These are phyloP conservation scores for Caerostris extrusa DNA, from an alignment of 1,140 invertebrate genomes.

Conservation along the genomic window DNA sequence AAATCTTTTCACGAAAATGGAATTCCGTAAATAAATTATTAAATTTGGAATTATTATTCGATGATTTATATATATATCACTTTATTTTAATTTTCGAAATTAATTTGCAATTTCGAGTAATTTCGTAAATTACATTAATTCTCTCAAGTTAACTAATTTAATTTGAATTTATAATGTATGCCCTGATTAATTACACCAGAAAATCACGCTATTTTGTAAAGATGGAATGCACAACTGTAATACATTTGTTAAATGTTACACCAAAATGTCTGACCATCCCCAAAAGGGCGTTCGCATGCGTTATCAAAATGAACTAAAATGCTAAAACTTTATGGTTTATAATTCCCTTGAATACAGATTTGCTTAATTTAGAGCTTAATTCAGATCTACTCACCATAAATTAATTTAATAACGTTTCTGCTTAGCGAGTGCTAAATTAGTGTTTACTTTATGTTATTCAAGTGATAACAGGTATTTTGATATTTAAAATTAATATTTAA, in stretches of 20 bases:
- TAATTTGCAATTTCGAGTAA: background rate
- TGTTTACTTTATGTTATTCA: too few relatives aligned
- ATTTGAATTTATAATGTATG: slow-evolving; percentile 12
- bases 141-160: slow-evolving; percentile 6
- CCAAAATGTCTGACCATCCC: background rate
- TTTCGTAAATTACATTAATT: background rate
- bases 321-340: background rate
- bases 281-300: background rate
- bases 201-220: background rate
- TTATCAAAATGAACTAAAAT: background rate
- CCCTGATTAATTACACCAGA: background rate
- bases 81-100: too few relatives aligned
- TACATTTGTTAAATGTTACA: slow-evolving; percentile 1
- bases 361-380: background rate
- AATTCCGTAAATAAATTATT: too few relatives aligned
- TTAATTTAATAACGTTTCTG: background rate
- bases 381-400: background rate
- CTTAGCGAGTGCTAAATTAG: too few relatives aligned
- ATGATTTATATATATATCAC: too few relatives aligned
- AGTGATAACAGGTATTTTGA: too few relatives aligned
- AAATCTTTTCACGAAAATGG: too few relatives aligned
- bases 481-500: too few relatives aligned
- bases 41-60: too few relatives aligned
- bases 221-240: background rate
- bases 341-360: background rate